phyloP scores from a whole-genome alignment of 1,140 invertebrate genomes.

The Elysia chlorotica region DNA sequence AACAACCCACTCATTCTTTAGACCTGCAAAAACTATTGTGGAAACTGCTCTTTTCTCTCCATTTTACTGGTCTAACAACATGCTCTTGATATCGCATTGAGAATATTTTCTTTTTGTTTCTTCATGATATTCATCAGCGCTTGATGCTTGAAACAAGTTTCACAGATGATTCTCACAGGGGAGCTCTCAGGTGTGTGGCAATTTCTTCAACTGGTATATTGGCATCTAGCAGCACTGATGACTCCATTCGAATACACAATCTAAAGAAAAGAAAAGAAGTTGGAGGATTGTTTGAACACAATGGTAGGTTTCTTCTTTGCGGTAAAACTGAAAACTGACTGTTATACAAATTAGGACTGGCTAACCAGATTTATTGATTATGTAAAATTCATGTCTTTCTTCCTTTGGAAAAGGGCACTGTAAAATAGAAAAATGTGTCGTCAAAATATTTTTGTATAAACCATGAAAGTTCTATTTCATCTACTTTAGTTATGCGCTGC shows the following conservation, averaged over 20 bases:
- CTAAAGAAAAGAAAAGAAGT: slow-evolving; percentile 77
- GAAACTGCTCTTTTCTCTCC: not conserved
- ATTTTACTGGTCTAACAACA: not conserved
- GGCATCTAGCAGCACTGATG: slow-evolving; percentile 86
- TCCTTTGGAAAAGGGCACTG: too few species aligned
- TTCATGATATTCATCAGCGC: slow-evolving; percentile 34
- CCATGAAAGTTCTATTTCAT: too few species aligned
- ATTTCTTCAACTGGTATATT: slow-evolving; percentile 73
- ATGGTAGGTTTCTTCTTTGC: too few species aligned
- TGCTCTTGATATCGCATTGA: too few species aligned
- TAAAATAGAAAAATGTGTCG: too few species aligned
- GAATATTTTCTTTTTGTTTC: too few species aligned
- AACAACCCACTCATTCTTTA: not conserved
- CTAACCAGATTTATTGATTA: too few species aligned
- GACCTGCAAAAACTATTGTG: not conserved
- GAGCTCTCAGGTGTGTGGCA: slow-evolving; percentile 76
- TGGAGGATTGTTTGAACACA: slow-evolving; percentile 80
- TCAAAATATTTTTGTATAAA: too few species aligned
- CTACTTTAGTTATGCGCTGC: too few species aligned
- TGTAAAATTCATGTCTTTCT: too few species aligned
- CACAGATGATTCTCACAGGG: slow-evolving; percentile 82
- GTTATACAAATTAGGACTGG: too few species aligned
- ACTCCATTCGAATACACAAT: slow-evolving; percentile 85
- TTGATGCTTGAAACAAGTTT: slow-evolving; percentile 71
- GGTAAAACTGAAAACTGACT: too few species aligned